Base-by-base conservation (phyloP, 2,113 vertebrate genomes). In the Corythornis cristatus region DNA sequence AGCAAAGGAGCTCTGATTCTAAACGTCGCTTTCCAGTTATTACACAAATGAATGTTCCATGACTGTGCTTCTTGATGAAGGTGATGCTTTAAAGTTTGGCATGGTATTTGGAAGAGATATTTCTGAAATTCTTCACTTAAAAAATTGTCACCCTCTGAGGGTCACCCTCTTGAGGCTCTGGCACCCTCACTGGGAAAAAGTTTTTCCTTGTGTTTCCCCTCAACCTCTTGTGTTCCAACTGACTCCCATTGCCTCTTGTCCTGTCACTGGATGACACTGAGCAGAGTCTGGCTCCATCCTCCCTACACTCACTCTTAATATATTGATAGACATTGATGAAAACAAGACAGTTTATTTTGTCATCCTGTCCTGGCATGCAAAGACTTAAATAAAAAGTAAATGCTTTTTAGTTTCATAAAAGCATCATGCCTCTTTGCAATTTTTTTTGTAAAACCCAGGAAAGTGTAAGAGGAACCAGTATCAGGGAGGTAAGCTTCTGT, bases 331-430 rank as follows among this genome's bases (percentile, higher is more conserved):
- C 37, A 37, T 37, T 37, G 37, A 37, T 37, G 37, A 37, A 37
- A 87, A 88, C 53, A 74, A 89, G 86, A 58, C 73, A 74, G 42
- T 88, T 93, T 83, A 53, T 95, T 95, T 95, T 92, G 28, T 74
- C 92, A 94, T 60, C 65, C 37, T 90, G 25, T 89, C 77, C 50
- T 29, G 78, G 81, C 57, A 83, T 87, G 73, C 42, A 35, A 54
- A 40, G 28, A 40, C 79, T 93, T 95, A 93, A 94, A 94, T 78
- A 96, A 33, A 78, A 90, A 96, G 75, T 5, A 76, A 92, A 94
- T 57, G 51, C 29, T 73, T 42, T 96, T 84, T 37, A 68, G 8
- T 92, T 88, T 95, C 64, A 15, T 54, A 82, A 78, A 46, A 45
- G 14, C 20, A 45, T 89, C 84, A 42, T 73, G 78, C 53, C 70